These are phyloP conservation scores for Philaenus spumarius DNA, from an alignment of 1,140 invertebrate species.

Conservation along the genomic window DNA sequence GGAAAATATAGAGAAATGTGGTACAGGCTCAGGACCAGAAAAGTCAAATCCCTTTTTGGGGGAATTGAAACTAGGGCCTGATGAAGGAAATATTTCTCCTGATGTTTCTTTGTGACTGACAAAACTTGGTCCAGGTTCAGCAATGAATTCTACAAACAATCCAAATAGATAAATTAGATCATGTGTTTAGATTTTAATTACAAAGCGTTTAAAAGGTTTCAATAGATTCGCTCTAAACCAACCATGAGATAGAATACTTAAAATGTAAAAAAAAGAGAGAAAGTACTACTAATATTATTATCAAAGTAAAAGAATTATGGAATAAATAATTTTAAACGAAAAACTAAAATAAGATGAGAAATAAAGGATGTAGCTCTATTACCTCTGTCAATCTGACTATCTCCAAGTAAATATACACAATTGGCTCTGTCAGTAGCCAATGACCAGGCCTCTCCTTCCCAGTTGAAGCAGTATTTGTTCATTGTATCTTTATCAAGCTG, in stretches of 20 bases:
- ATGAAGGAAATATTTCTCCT: no score
- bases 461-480: constrained; percentile 61
- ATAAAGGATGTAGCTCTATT: no score
- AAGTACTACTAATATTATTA: no score
- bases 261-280: no score
- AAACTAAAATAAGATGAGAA: no score
- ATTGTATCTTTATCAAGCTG: constrained; percentile 54
- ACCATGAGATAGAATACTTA: no score
- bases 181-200: no score
- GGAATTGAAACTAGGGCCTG: constrained; percentile 9
- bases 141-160: neutral
- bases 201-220: no score
- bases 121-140: neutral
- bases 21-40: constrained; percentile 31
- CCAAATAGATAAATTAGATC: constrained; percentile 9
- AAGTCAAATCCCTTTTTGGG: constrained; percentile 55
- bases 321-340: no score
- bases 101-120: neutral
- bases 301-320: no score
- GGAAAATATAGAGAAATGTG: constrained; percentile 27
- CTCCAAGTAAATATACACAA: constrained; percentile 61
- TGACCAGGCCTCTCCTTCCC: constrained; percentile 66
- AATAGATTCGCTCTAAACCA: no score
- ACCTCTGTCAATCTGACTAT: constrained; percentile 41
- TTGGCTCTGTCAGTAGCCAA: constrained; percentile 59